These are phyloP conservation scores for Arrhopalites spinosus DNA, from an alignment of 2,888 invertebrate species.

Conservation along the genomic window DNA sequence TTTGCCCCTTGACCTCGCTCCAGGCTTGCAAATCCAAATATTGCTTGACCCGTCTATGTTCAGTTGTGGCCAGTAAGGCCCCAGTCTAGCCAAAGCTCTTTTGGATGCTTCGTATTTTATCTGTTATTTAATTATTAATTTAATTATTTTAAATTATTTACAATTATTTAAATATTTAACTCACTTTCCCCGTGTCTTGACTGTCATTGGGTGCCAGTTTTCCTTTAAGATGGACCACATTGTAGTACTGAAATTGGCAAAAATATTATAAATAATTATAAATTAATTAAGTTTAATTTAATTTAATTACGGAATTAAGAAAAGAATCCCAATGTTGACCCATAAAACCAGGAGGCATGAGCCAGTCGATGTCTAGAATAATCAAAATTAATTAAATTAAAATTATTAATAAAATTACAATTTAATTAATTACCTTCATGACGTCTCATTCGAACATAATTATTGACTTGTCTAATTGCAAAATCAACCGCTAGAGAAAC, in stretches of 20 bases:
- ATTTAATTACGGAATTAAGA: constrained; percentile 71
- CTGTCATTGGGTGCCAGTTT: constrained; percentile 46
- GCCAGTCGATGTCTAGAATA: neutral
- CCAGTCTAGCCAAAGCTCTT: constrained; percentile 69
- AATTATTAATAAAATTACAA: neutral
- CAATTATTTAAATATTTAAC: neutral
- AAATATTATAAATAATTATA: constrained; percentile 46
- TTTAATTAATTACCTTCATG: constrained; percentile 72
- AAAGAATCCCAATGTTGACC: constrained; percentile 91
- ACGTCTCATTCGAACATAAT: constrained; percentile 63
- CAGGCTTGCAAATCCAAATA: constrained; percentile 94
- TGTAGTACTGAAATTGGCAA: neutral
- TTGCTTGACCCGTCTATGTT: constrained; percentile 83
- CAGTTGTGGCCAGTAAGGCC: constrained; percentile 78
- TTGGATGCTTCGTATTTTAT: constrained; percentile 64
- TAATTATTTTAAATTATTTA: constrained; percentile 33
- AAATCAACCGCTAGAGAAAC: constrained; percentile 70
- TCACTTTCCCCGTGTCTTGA: constrained; percentile 35
- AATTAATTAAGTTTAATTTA: constrained; percentile 68
- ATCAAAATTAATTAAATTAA: neutral
- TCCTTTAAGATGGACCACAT: neutral
- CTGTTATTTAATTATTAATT: constrained; percentile 57
- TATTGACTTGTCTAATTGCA: constrained; percentile 77
- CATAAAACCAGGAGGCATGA: constrained; percentile 57
- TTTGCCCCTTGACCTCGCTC: constrained; percentile 87